These are phyloP conservation scores for Ariolimax columbianus DNA, from an alignment of 2,888 invertebrate genomes.

Conservation along the genomic window DNA sequence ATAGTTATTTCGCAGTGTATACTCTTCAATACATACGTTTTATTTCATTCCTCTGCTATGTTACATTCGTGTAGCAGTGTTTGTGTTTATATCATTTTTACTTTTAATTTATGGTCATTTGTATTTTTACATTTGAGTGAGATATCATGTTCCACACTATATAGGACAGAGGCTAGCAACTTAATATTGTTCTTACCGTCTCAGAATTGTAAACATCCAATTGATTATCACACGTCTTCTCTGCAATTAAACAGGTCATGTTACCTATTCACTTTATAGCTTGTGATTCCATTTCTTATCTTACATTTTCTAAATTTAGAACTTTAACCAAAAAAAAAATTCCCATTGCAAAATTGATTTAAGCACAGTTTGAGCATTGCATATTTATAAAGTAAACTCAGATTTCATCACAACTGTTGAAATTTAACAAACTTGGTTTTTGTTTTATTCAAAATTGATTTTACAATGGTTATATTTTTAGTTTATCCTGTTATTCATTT, in stretches of 20 bases:
- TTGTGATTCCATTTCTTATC: neutral
- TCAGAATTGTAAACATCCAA: neutral
- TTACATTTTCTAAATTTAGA: neutral
- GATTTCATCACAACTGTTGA: neutral
- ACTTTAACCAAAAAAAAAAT: too few species aligned
- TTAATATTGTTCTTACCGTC: neutral
- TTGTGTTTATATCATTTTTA: too few species aligned
- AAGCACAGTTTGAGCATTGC: neutral
- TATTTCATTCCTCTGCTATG: too few species aligned
- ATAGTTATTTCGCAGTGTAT: too few species aligned
- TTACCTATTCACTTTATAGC: conserved; percentile 9
- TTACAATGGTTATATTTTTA: neutral
- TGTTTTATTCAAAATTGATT: neutral
- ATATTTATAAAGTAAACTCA: neutral
- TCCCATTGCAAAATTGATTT: too few species aligned
- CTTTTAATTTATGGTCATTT: too few species aligned
- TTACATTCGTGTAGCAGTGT: too few species aligned
- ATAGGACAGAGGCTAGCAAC: neutral
- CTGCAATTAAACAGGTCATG: neutral
- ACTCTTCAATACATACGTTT: too few species aligned
- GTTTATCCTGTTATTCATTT: neutral
- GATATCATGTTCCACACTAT: neutral
- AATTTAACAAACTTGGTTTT: neutral
- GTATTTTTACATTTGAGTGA: too few species aligned
- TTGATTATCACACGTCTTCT: neutral